Conservation (phyloP, 2,888 invertebrate species). For the Hirtodrosophila trivittata region DNA sequence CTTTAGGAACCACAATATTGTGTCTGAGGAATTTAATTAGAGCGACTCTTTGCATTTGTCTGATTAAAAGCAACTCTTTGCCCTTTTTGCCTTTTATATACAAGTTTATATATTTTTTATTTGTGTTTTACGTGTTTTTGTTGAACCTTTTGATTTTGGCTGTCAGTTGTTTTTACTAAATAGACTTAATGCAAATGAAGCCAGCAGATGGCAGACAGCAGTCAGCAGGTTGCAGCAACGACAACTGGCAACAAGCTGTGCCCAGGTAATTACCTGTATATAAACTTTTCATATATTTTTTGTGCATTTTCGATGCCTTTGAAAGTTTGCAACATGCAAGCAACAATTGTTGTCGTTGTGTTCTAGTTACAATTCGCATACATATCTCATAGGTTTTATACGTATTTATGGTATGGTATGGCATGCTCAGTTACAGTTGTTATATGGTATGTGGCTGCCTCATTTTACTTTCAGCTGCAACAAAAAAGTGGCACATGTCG, state of each 20-base stretch:
- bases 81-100: not conserved
- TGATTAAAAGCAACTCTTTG: constrained; percentile 34
- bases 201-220: constrained; percentile 11
- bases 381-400: constrained; percentile 60
- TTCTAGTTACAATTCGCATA: constrained; percentile 59
- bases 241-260: constrained; percentile 51
- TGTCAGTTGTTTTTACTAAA: constrained; percentile 23
- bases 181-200: constrained; percentile 28
- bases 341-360: constrained; percentile 43
- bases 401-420: constrained; percentile 59
- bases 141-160: constrained; percentile 21
- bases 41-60: constrained; percentile 40
- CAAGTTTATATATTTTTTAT: constrained; percentile 4
- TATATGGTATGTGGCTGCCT: constrained; percentile 34
- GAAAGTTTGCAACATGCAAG: constrained; percentile 50
- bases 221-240: constrained; percentile 7
- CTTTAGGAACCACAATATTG: constrained; percentile 36
- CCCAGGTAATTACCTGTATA: constrained; percentile 60
- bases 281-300: constrained; percentile 67
- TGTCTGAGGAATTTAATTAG: constrained; percentile 62
- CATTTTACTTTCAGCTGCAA: constrained; percentile 70
- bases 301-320: constrained; percentile 53
- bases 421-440: constrained; percentile 48
- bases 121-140: constrained; percentile 9
- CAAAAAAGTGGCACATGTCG: constrained; percentile 76